These are phyloP conservation scores for Myodes glareolus DNA, from an alignment of 2,113 vertebrate genomes.

Conservation along the genomic window DNA sequence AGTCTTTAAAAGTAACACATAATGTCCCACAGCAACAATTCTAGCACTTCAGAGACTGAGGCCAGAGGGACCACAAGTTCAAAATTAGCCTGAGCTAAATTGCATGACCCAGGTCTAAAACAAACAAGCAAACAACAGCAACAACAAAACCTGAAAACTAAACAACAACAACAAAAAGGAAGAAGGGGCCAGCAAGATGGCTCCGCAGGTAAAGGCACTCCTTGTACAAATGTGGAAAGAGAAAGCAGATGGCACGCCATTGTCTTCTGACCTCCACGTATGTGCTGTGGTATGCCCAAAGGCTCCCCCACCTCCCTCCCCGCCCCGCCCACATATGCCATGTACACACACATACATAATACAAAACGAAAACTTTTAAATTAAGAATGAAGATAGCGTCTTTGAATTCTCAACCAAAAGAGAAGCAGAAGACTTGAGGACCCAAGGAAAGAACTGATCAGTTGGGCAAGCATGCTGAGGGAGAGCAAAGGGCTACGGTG, in stretches of 20 bases:
- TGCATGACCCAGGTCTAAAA: not conserved
- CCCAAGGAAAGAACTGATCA: not conserved
- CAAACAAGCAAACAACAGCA: not conserved
- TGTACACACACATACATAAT: not conserved
- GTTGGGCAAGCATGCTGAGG: not conserved
- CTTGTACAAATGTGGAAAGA: not conserved
- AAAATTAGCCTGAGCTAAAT: not conserved
- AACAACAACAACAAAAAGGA: not conserved
- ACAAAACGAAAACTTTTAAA: not conserved
- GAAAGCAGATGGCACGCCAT: not conserved
- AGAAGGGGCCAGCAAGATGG: not conserved
- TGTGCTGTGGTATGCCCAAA: not conserved
- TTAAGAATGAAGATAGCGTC: not conserved
- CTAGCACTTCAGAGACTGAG: not conserved
- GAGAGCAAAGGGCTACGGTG: not conserved
- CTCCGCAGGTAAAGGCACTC: not conserved
- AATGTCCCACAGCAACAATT: not conserved
- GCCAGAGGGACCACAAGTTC: too few relatives aligned
- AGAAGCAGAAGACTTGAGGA: not conserved
- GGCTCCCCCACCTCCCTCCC: not conserved
- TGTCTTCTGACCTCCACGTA: not conserved
- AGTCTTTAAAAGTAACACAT: not conserved
- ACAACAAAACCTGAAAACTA: not conserved
- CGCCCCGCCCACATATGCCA: rapidly evolving
- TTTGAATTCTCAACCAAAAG: not conserved